phyloP scores from a whole-genome alignment of 35 echinoderm and acorn worm genomes.

The Patiria miniata region DNA sequence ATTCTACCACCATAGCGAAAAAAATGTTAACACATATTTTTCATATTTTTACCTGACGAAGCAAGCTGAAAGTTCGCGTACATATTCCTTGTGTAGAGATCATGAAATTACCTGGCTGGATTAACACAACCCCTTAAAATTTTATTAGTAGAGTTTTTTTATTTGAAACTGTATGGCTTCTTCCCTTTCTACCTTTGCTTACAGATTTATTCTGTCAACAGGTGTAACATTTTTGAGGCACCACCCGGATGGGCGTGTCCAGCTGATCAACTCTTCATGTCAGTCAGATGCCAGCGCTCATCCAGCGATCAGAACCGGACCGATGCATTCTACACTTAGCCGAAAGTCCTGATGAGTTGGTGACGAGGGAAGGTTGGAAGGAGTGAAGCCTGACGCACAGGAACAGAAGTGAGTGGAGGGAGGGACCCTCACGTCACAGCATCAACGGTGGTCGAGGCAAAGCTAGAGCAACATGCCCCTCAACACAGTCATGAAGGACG shows the following conservation, averaged over 20 bases:
- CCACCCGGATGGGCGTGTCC: background rate
- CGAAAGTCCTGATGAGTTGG: background rate
- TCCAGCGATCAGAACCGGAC: background rate
- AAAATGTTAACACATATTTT: no score
- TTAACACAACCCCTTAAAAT: no score
- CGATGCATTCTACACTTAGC: no score
- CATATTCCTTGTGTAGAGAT: no score
- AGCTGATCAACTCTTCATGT: background rate
- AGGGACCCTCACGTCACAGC: background rate
- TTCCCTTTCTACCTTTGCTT: no score
- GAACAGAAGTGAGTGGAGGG: background rate
- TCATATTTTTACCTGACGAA: no score
- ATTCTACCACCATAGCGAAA: no score
- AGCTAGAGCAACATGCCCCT: background rate
- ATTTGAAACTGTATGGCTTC: no score
- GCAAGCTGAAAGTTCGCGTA: no score
- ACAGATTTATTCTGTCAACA: no score
- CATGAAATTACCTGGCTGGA: no score
- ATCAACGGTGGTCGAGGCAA: background rate
- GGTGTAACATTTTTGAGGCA: background rate
- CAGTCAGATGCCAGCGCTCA: background rate
- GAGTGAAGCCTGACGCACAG: background rate
- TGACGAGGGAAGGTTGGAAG: background rate
- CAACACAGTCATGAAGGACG: background rate
- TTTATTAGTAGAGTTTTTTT: no score